These are phyloP conservation scores for Himalopsyche phryganea DNA, from an alignment of 1,140 invertebrate genomes.

Conservation along the genomic window DNA sequence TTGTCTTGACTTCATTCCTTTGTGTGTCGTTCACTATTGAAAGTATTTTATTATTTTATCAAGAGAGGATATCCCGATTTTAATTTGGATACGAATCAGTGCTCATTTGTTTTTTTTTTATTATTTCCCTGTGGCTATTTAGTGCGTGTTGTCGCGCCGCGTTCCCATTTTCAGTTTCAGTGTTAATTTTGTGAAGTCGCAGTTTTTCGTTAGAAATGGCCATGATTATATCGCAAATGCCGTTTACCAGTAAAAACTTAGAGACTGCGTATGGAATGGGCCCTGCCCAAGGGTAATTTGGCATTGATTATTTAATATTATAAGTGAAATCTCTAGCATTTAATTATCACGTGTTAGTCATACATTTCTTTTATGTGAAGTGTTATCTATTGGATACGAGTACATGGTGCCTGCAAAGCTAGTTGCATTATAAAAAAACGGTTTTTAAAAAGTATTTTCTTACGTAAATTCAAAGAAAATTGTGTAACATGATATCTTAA, in stretches of 20 bases:
- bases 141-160: slow-evolving; percentile 1
- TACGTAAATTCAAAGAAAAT: background rate
- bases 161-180: no score
- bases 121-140: slow-evolving; percentile 5
- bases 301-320: background rate
- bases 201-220: slow-evolving; percentile 15
- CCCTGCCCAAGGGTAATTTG: slow-evolving; percentile 12
- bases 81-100: background rate
- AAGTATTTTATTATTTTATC: slow-evolving; percentile 2
- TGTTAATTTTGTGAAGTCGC: no score
- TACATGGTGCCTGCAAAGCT: background rate
- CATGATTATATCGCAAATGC: slow-evolving; percentile 20
- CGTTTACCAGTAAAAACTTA: slow-evolving; percentile 26
- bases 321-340: background rate
- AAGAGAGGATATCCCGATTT: background rate
- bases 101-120: background rate
- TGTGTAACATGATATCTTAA: background rate
- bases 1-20: background rate
- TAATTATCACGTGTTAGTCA: background rate
- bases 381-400: background rate
- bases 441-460: background rate
- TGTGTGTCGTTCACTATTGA: background rate
- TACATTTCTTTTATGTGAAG: background rate
- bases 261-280: slow-evolving; percentile 22
- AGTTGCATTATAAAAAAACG: background rate